phyloP scores from a whole-genome alignment of 1,140 invertebrate species.

The Hycleus cichorii region DNA sequence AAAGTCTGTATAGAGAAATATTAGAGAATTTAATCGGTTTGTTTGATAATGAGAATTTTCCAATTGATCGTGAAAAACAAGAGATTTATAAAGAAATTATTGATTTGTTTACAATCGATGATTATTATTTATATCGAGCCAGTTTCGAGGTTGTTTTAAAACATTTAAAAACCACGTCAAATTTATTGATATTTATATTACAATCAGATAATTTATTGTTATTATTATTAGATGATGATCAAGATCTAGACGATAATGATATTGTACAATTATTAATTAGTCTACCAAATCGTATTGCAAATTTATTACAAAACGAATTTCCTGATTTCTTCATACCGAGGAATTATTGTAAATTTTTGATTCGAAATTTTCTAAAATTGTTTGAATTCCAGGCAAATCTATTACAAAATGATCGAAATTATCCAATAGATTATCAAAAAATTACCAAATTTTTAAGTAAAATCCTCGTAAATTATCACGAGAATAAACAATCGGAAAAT shows the following conservation, averaged over 20 bases:
- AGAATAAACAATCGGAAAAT: slow-evolving; percentile 39
- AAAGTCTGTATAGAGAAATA: slow-evolving; percentile 16
- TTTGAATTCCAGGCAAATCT: slow-evolving; percentile 50
- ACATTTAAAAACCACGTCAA: slow-evolving; percentile 41
- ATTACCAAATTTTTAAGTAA: slow-evolving; percentile 54
- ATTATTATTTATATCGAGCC: slow-evolving; percentile 46
- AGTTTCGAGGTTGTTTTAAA: slow-evolving; percentile 43
- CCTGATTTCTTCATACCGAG: slow-evolving; percentile 50
- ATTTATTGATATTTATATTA: slow-evolving; percentile 10
- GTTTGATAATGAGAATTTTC: slow-evolving; percentile 46
- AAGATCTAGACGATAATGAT: slow-evolving; percentile 25
- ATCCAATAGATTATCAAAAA: slow-evolving; percentile 39
- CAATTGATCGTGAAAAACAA: slow-evolving; percentile 37
- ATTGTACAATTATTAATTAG: slow-evolving; percentile 56
- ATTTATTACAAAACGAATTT: slow-evolving; percentile 49
- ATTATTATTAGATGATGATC: slow-evolving; percentile 3
- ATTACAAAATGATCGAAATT: slow-evolving; percentile 28
- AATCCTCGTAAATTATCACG: slow-evolving; percentile 48
- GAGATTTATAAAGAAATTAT: slow-evolving; percentile 38
- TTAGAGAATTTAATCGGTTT: slow-evolving; percentile 44
- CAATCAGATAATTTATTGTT: slow-evolving; percentile 40
- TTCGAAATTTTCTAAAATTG: slow-evolving; percentile 51
- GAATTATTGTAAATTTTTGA: slow-evolving; percentile 52
- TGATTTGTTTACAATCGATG: slow-evolving; percentile 47
- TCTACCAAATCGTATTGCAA: slow-evolving; percentile 59